Evolutionary conservation across 1,140 invertebrate species (phyloP).

Genomic region (Neodiprion pinetum): DNA sequence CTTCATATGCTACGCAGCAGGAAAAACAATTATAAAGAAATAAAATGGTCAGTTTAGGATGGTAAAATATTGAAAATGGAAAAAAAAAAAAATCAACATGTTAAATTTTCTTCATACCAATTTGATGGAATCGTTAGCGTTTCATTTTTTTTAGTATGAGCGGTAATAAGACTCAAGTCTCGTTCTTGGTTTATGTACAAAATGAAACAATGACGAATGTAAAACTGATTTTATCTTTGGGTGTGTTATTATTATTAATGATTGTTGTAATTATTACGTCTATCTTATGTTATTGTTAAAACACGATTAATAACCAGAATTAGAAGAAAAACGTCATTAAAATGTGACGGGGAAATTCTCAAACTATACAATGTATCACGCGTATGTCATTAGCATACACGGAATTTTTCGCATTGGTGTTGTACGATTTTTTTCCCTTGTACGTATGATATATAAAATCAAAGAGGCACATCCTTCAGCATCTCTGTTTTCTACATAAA

Average conservation of each 20-base stretch:
- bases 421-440: not conserved
- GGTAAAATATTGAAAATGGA: not conserved
- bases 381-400: not conserved
- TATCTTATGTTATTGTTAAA: too few relatives aligned
- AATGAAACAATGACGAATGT: not conserved
- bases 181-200: constrained; percentile 4
- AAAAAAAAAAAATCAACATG: too few relatives aligned
- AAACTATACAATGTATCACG: constrained; percentile 8
- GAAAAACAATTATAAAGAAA: not conserved
- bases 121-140: not conserved
- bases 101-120: not conserved
- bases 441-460: not conserved
- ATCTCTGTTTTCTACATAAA: constrained; percentile 8
- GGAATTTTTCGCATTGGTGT: not conserved
- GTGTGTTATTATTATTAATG: not conserved
- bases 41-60: not conserved
- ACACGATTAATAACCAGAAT: too few relatives aligned
- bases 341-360: too few relatives aligned
- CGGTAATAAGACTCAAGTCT: not conserved
- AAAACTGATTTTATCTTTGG: not conserved
- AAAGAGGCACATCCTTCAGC: not conserved
- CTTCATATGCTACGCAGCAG: not conserved
- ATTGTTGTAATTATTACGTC: too few relatives aligned
- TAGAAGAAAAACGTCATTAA: too few relatives aligned
- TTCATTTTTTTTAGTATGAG: not conserved